Conservation (phyloP, 2,797 vertebrate genomes). For the Nyctibius grandis region DNA sequence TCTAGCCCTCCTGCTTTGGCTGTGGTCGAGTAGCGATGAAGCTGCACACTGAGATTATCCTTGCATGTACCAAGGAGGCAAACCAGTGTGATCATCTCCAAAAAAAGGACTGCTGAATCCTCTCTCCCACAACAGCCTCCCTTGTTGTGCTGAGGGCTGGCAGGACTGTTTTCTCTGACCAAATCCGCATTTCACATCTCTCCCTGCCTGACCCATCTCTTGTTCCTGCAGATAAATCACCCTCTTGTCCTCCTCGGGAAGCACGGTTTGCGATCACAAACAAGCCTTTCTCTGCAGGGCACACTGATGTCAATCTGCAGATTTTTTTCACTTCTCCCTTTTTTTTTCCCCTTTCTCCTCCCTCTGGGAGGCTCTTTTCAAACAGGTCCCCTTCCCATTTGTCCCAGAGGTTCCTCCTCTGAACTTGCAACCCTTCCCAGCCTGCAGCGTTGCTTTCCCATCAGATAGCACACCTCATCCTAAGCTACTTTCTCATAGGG, state of each 20-base stretch:
- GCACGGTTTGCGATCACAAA: not conserved
- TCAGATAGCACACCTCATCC: not conserved
- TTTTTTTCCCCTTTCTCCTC: not conserved
- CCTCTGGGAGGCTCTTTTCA: not conserved
- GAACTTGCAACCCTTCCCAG: not conserved
- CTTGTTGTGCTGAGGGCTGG: not conserved
- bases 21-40: not conserved
- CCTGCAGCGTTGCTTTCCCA: not conserved
- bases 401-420: not conserved
- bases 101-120: not conserved
- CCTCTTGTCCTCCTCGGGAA: slow-evolving; percentile 38
- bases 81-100: not conserved
- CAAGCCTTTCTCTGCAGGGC: not conserved
- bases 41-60: not conserved
- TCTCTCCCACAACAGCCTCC: not conserved
- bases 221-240: slow-evolving; percentile 38
- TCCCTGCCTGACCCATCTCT: slow-evolving; percentile 10
- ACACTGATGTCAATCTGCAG: not conserved
- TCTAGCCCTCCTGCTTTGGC: not conserved
- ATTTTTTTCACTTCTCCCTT: not conserved
- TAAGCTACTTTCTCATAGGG: not conserved
- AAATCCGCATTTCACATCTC: not conserved
- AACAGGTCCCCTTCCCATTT: not conserved
- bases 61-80: not conserved
- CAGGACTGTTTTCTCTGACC: not conserved